Conservation (phyloP, 1,140 invertebrate genomes). For the Pseudomyrmex concolor region DNA sequence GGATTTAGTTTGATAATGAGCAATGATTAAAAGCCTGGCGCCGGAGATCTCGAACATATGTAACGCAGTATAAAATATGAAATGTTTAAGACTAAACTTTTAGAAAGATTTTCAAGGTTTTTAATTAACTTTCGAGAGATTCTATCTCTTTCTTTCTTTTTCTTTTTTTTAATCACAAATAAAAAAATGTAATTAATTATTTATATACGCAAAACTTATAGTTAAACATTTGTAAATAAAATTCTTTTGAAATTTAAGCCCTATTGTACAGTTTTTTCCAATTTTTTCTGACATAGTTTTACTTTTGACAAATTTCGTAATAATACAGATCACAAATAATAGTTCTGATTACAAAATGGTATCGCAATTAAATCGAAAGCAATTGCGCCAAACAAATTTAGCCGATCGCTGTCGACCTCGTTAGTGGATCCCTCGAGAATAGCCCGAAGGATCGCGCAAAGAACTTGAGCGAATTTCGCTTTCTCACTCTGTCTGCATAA, state of each 20-base stretch:
- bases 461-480: constrained; percentile 66
- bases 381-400: constrained; percentile 41
- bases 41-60: not conserved
- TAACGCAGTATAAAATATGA: not conserved
- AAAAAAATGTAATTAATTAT: no score
- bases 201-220: not conserved
- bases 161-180: no score
- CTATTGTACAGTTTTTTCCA: not conserved
- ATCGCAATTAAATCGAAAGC: constrained; percentile 40
- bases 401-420: constrained; percentile 49
- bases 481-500: constrained; percentile 68
- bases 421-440: constrained; percentile 47
- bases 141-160: no score
- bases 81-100: not conserved
- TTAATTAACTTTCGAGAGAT: no score
- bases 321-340: not conserved
- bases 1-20: constrained; percentile 54
- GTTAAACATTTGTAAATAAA: not conserved
- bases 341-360: not conserved
- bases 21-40: constrained; percentile 33
- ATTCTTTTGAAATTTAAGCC: not conserved
- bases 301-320: not conserved
- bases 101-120: not conserved
- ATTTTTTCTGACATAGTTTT: not conserved
- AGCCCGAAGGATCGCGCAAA: constrained; percentile 63